Percentiles rank a stretch among this genome's conserved stretches.
phyloP scores from a whole-genome alignment of 2,797 vertebrate species.

The Urophycis tenuis region DNA sequence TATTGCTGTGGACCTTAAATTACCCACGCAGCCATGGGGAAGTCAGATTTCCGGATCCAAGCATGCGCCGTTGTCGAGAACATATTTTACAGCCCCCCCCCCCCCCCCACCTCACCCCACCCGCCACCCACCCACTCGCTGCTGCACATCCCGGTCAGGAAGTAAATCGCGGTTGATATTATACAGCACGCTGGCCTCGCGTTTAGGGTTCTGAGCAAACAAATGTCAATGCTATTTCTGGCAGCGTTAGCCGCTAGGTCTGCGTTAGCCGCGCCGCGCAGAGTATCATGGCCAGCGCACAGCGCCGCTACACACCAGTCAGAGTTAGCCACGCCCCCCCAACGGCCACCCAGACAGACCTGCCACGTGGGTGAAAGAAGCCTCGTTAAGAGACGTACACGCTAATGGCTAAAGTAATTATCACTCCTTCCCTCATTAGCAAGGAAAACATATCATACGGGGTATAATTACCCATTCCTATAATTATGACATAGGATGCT shows the following conservation, averaged over 20 bases:
- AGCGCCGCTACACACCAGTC: conserved; percentile 4
- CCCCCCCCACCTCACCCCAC: conserved; percentile 32
- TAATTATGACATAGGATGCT: too few relatives aligned
- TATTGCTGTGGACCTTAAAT: conserved; percentile 57
- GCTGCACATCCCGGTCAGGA: conserved; percentile 30
- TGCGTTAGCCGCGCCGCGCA: conserved; percentile 27
- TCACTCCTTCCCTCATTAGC: background rate
- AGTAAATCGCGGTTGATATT: conserved; percentile 42
- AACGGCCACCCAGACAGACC: conserved; percentile 32
- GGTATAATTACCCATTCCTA: background rate
- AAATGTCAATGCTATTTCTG: conserved; percentile 41
- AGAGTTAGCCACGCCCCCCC: conserved; percentile 19
- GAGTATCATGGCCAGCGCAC: conserved; percentile 14
- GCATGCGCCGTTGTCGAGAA: conserved; percentile 20
- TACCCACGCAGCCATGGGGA: conserved; percentile 49
- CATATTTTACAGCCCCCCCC: conserved; percentile 42
- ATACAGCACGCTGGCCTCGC: conserved; percentile 34
- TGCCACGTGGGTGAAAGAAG: conserved; percentile 11
- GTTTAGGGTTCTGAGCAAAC: conserved; percentile 51
- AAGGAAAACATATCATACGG: background rate
- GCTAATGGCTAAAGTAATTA: conserved; percentile 18
- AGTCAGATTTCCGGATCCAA: conserved; percentile 48
- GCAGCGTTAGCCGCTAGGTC: conserved; percentile 16
- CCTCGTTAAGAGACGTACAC: background rate
- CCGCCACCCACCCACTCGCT: conserved; percentile 30